Evolutionary conservation across 1,140 invertebrate species (phyloP), one percentile per base, ranked within the genome.

Genomic region (Paraescarpia echinospica): DNA sequence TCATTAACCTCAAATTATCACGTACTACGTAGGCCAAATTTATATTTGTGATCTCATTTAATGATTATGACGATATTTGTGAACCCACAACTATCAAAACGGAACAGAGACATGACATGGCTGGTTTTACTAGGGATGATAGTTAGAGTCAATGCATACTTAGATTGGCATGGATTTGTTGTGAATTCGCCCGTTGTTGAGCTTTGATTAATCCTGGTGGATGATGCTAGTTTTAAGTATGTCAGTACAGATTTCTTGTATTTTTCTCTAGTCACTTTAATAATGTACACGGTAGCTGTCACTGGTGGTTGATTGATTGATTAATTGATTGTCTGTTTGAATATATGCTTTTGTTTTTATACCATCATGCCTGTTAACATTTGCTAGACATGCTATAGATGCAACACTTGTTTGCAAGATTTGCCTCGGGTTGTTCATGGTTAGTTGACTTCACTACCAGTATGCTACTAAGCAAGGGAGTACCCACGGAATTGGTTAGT

Each of bases 321-420:
- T 77, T 77, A 77, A 77, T 77, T 77, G 59, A 77, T 77, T 27
- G 59, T 77, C 59, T 77, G 59, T 77, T 77, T 77, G 59, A 31
- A 77, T 77, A 77, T 77, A 77, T 77, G 59, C 59, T 77, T 77
- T 77, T 77, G 59, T 77, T 77, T 77, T 77, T 77, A 77, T 77
- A 77, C 59, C 27, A 77, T 77, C 59, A 77, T 77, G 59, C 59
- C 59, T 77, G 59, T 77, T 77, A 77, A 77, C 59, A 77, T 77
- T 77, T 77, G 59, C 59, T 51, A 51, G 48, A 51, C 18, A 51
- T 51, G 48, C 48, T 77, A 77, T 77, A 77, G 59, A 27, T 77
- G 59, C 59, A 77, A 77, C 59, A 77, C 18, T 18, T 77, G 59
- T 77, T 77, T 77, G 59, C 27, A 77, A 77, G 22, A 77, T 77